Evolutionary conservation across 2,797 vertebrate species (phyloP).

Genomic region (Phalanger gymnotis): DNA sequence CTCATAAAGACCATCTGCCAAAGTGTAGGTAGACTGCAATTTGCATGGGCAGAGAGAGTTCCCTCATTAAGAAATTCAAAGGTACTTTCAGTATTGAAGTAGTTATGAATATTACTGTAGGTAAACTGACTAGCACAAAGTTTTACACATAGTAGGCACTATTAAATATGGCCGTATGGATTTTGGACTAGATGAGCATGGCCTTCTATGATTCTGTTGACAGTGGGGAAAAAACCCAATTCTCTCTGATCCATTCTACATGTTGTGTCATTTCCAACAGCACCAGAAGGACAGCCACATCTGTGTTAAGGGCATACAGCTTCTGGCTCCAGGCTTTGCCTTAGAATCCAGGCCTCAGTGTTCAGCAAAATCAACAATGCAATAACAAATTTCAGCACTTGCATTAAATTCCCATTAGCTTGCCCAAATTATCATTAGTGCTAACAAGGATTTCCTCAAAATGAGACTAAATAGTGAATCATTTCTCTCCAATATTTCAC

Average conservation of each 20-base stretch:
- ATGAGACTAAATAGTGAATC: background rate
- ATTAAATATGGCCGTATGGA: background rate
- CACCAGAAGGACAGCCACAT: conserved; percentile 14
- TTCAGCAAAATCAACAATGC: background rate
- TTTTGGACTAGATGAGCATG: background rate
- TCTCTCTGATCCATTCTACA: conserved; percentile 7
- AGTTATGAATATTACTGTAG: background rate
- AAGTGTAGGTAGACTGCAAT: background rate
- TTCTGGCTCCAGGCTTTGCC: conserved; percentile 14
- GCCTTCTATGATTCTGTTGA: background rate
- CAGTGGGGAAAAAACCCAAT: conserved; percentile 25
- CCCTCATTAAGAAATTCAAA: background rate
- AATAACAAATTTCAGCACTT: background rate
- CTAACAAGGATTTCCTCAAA: background rate
- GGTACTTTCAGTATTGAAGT: background rate
- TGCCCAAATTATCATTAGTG: background rate
- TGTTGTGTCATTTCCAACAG: conserved; percentile 27
- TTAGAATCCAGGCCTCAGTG: background rate
- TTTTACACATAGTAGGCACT: background rate
- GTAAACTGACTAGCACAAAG: background rate
- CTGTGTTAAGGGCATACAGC: background rate
- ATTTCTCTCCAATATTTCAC: background rate
- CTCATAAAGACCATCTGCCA: background rate
- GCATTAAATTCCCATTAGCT: background rate
- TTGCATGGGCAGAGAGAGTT: background rate